These are phyloP conservation scores for Platichthys flesus DNA, from an alignment of 2,113 vertebrate species.

Conservation along the genomic window DNA sequence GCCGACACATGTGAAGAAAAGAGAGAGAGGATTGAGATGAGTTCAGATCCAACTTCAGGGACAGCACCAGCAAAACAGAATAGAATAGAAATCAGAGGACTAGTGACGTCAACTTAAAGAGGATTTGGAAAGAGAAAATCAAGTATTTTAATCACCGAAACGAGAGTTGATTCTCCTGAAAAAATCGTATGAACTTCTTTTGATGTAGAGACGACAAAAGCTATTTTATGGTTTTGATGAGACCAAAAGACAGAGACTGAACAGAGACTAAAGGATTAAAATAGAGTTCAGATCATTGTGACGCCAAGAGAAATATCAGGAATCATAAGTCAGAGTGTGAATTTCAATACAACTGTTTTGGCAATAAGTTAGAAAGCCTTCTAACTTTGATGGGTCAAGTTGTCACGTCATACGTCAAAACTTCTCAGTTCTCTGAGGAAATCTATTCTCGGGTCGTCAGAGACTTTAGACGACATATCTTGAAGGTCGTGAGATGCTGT, in stretches of 20 bases:
- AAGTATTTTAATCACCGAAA: not conserved
- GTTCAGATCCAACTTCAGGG: slow-evolving; percentile 13
- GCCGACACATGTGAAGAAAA: slow-evolving; percentile 32
- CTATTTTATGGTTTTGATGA: too few relatives aligned
- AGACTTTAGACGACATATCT: slow-evolving; percentile 3
- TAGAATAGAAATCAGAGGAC: not conserved
- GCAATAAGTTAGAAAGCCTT: not conserved
- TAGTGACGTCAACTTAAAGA: not conserved
- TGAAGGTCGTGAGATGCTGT: slow-evolving; percentile 6
- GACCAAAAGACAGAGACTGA: too few relatives aligned
- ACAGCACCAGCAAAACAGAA: not conserved
- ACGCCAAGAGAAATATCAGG: too few relatives aligned
- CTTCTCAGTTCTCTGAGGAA: slow-evolving; percentile 6
- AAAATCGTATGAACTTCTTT: too few relatives aligned
- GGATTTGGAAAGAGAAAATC: not conserved
- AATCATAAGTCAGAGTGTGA: too few relatives aligned
- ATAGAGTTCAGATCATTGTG: too few relatives aligned
- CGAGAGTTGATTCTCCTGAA: too few relatives aligned
- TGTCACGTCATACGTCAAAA: slow-evolving; percentile 11
- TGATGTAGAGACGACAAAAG: too few relatives aligned
- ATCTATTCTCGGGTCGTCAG: slow-evolving; percentile 1
- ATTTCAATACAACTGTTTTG: too few relatives aligned
- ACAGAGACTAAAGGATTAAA: too few relatives aligned
- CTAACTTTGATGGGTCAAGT: slow-evolving; percentile 15
- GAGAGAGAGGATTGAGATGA: not conserved